Conservation (phyloP, 2,888 invertebrate species). For the Drosophila suboccidentalis region DNA sequence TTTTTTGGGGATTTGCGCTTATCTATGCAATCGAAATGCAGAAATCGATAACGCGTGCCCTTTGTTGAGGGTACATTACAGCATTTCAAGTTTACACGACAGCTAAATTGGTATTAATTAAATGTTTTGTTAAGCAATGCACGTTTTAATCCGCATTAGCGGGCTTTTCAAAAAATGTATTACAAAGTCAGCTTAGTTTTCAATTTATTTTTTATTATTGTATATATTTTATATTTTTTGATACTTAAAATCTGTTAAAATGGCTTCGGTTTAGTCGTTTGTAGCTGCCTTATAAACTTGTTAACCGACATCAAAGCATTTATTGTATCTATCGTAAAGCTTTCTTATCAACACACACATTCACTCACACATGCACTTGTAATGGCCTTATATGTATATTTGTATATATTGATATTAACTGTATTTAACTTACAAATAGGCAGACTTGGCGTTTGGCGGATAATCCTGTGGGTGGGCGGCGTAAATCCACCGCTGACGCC, state of each 20-base stretch:
- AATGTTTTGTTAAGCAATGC: not conserved
- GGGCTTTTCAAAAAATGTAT: not conserved
- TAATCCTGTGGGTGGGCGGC: slow-evolving; percentile 48
- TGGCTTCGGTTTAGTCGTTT: not conserved
- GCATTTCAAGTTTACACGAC: not conserved
- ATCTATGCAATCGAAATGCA: slow-evolving; percentile 56
- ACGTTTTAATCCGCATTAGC: no score
- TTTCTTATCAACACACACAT: slow-evolving; percentile 58
- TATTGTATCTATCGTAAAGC: slow-evolving; percentile 34
- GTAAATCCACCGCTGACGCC: slow-evolving; percentile 43
- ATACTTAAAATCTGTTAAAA: no score
- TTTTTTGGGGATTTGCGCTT: slow-evolving; percentile 43
- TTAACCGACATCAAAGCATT: slow-evolving; percentile 11
- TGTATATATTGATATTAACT: not conserved
- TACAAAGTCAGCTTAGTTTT: not conserved
- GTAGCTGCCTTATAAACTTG: not conserved
- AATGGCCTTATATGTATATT: not conserved
- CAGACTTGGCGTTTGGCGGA: slow-evolving; percentile 88
- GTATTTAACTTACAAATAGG: slow-evolving; percentile 70
- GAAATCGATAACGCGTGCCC: slow-evolving; percentile 52
- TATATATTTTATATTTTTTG: no score
- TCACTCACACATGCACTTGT: slow-evolving; percentile 10
- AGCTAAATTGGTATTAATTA: not conserved
- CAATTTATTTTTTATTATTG: no score
- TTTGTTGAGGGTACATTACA: slow-evolving; percentile 21